Percentiles rank a stretch among this genome's conserved stretches.
Conservation (phyloP, 2,888 invertebrate species). For the Sinelater perroti region DNA sequence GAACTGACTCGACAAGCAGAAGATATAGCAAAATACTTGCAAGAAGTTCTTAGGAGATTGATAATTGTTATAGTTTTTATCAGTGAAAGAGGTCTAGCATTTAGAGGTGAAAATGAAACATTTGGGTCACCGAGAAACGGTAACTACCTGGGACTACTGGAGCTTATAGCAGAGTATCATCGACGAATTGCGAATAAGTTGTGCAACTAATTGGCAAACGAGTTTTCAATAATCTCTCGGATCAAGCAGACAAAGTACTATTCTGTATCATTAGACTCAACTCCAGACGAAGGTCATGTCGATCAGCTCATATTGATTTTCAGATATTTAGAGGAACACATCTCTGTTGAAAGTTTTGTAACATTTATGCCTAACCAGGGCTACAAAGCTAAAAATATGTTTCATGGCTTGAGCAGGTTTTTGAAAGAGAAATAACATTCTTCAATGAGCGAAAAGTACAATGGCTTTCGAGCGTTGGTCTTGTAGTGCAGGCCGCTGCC, state of each 20-base stretch:
- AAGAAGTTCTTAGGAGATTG: neutral
- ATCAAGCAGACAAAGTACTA: constrained; percentile 39
- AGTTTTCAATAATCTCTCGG: constrained; percentile 27
- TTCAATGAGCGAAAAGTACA: too few relatives aligned
- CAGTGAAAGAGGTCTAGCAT: neutral
- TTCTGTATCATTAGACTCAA: constrained; percentile 46
- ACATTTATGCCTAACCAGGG: constrained; percentile 41
- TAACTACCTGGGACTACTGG: neutral
- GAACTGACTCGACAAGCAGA: too few relatives aligned
- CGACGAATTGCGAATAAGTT: neutral
- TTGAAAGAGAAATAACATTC: neutral
- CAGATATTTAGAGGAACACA: constrained; percentile 41
- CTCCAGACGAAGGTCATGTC: constrained; percentile 32
- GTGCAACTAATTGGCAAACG: constrained; percentile 16
- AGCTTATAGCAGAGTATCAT: neutral
- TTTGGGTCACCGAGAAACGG: neutral
- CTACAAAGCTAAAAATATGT: constrained; percentile 14
- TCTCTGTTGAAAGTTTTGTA: constrained; percentile 44
- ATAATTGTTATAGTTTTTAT: neutral
- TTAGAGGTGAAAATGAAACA: neutral
- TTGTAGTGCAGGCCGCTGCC: too few relatives aligned
- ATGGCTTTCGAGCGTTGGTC: too few relatives aligned
- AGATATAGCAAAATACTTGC: constrained; percentile 3
- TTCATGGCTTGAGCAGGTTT: neutral
- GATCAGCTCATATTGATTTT: constrained; percentile 44